Conservation (phyloP, 2,888 invertebrate species). For the Octonoba sinensis region DNA sequence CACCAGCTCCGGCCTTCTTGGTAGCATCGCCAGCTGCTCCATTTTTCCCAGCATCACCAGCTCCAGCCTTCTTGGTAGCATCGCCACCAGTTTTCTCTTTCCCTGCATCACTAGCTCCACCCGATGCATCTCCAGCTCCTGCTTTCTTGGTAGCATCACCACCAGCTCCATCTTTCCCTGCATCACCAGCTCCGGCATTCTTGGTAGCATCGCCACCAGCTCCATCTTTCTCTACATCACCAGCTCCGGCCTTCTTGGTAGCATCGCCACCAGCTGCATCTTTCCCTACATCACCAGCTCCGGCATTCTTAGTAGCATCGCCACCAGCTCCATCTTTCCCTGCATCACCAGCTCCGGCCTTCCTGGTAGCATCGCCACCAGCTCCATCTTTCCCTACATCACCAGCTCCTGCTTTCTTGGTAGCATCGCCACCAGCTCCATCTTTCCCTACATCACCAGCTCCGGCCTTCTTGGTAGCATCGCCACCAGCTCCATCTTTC, state of each 20-base stretch:
- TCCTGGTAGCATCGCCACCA: not conserved
- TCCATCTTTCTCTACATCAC: not conserved
- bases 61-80: not conserved
- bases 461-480: not conserved
- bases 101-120: not conserved
- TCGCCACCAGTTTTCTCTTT: not conserved
- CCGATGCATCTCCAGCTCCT: not conserved
- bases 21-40: not conserved
- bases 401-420: not conserved
- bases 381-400: not conserved
- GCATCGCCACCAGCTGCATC: not conserved
- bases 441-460: no score
- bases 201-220: not conserved
- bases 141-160: not conserved
- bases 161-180: not conserved
- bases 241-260: not conserved
- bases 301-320: not conserved
- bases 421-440: not conserved
- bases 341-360: not conserved
- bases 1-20: not conserved
- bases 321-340: not conserved
- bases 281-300: not conserved
- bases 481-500: not conserved
- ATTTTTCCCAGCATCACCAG: not conserved
- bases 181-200: not conserved